Conservation (phyloP, 1,140 invertebrate species). For the Mesaphorura yosii region DNA sequence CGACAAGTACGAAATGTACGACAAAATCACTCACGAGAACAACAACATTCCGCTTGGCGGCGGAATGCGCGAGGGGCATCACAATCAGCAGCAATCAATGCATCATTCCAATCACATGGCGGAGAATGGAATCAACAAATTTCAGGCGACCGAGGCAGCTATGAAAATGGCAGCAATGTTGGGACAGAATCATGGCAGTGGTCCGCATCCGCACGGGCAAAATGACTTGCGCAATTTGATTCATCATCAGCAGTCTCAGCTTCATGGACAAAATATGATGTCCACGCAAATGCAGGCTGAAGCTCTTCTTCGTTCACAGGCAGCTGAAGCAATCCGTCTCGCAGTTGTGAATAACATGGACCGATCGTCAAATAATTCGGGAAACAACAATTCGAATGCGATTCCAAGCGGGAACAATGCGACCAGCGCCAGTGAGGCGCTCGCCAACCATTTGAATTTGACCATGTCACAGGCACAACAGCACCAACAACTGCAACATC, state of each 20-base stretch:
- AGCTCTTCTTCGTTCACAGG: constrained; percentile 65
- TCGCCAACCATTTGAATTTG: constrained; percentile 16
- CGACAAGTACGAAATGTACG: constrained; percentile 6
- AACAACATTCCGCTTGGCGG: background rate
- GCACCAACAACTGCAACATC: constrained; percentile 12
- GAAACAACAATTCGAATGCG: constrained; percentile 16
- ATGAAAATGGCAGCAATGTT: constrained; percentile 29
- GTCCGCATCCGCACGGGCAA: constrained; percentile 5
- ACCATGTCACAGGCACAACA: constrained; percentile 13
- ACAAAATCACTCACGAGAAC: constrained; percentile 1
- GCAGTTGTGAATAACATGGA: constrained; percentile 41
- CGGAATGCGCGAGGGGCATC: background rate
- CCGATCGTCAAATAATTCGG: background rate
- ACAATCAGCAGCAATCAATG: background rate
- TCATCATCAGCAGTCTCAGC: constrained; percentile 26
- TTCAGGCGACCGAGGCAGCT: constrained; percentile 22
- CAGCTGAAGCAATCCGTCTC: constrained; percentile 63
- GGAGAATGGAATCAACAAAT: constrained; percentile 25
- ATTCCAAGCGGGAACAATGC: constrained; percentile 7
- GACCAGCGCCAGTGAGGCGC: constrained; percentile 13
- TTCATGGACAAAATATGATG: constrained; percentile 45
- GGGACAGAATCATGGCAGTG: constrained; percentile 16
- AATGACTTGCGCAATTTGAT: constrained; percentile 24
- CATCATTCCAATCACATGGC: background rate
- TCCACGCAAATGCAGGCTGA: constrained; percentile 59